Evolutionary conservation across 2,888 invertebrate genomes (phyloP), one percentile per base, ranked within the genome.

Genomic region (Hypsopygia costalis): DNA sequence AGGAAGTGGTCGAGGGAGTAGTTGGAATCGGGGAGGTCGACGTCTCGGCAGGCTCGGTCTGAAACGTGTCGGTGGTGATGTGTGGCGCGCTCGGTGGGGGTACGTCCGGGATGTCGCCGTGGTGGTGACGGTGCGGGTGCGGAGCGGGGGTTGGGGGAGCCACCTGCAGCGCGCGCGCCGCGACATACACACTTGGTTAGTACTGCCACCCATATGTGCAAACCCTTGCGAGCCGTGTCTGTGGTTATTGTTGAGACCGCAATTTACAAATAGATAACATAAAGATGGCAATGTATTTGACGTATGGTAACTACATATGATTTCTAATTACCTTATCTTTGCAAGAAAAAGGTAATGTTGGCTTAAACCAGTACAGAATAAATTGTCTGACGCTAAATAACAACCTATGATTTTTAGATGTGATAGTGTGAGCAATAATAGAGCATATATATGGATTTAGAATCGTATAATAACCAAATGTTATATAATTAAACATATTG

Each of bases 111-210:
- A 62, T 55, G 65, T 80, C 81, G 69, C 85, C 81, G 81, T 82
- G 81, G 71, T 82, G 85, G 72, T 83, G 85, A 68, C 83, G 85
- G 74, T 81, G 85, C 49, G 76, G 81, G 64, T 80, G 86, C 55
- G 76, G 67, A 63, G 67, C 55, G 47, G 54, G 45, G 46, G 51
- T 48, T 48, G 61, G 58, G 52, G 65, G 58, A 49, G 61, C 68
- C 70, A 75, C 82, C 86, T 87, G 78, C 77, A 63, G 72, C 78
- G 68, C 65, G 58, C 41, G 72, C 73, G 70, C 70, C 79, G 70
- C 76, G 79, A 78, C 69, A 74, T 62, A 68, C 71, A 81, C 78
- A 81, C 71, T 69, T 67, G 63, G 85, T 86, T 86, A 85, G 85
- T 87, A 81, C 78, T 77, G 75, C 72, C 78, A 70, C 70, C 72